A percentile compares a stretch with the other conserved stretches of the same genome.
Evolutionary conservation across 2,113 vertebrate genomes (phyloP).

Genomic region (Phalacrocorax pelagicus): DNA sequence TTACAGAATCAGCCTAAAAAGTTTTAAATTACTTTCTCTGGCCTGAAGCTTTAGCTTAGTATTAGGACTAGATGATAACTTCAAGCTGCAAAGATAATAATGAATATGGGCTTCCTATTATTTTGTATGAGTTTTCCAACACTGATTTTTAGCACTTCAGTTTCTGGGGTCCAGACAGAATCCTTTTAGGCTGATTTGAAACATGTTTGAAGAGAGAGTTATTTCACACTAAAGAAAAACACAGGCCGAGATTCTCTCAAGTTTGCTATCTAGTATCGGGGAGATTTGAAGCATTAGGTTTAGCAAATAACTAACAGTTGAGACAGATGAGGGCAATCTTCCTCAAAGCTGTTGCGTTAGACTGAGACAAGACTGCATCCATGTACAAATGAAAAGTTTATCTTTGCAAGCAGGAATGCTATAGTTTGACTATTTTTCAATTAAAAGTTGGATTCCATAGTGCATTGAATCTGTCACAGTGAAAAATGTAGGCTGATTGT

Average conservation of each 20-base stretch:
- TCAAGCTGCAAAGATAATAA: neutral
- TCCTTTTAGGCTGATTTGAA: neutral
- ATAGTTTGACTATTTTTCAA: conserved; percentile 60
- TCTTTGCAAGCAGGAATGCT: conserved; percentile 37
- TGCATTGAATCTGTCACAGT: conserved; percentile 54
- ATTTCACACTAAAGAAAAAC: neutral
- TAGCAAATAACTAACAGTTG: conserved; percentile 26
- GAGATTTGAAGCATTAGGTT: conserved; percentile 11
- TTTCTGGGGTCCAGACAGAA: neutral
- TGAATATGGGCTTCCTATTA: neutral
- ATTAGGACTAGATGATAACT: neutral
- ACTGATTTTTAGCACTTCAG: neutral
- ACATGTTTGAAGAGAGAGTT: neutral
- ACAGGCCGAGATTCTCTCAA: neutral
- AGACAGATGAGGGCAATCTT: conserved; percentile 44
- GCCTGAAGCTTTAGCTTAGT: neutral
- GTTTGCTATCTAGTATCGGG: neutral
- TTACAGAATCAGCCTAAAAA: neutral
- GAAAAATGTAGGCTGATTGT: conserved; percentile 55
- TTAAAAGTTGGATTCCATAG: conserved; percentile 60
- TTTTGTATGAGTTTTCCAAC: neutral
- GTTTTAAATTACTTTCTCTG: neutral
- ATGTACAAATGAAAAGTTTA: conserved; percentile 51
- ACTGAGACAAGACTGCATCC: conserved; percentile 27
- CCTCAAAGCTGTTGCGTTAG: conserved; percentile 39